A percentile compares a stretch with the other conserved stretches of the same genome.
phyloP scores from a whole-genome alignment of 2,113 vertebrate genomes.

The Protomyctophum bolini region DNA sequence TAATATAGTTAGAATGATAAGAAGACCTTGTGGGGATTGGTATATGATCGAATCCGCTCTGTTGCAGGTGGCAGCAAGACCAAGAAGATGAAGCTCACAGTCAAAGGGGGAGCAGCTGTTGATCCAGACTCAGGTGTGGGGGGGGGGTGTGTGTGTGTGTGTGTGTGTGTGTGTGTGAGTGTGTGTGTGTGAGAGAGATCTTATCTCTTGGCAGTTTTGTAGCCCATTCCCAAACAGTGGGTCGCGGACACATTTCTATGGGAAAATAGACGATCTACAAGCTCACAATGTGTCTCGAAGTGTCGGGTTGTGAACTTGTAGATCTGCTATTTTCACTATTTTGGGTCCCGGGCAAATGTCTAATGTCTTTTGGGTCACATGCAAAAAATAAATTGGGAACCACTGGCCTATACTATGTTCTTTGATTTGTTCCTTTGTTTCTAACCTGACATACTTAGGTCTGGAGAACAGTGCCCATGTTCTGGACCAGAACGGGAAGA shows the following conservation, averaged over 20 bases:
- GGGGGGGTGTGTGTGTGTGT: no score
- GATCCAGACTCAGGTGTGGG: constrained; percentile 95
- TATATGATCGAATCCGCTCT: not conserved
- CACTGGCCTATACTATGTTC: not conserved
- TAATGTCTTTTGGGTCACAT: not conserved
- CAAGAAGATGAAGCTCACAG: constrained; percentile 97
- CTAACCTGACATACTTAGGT: constrained; percentile 69
- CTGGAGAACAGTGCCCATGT: constrained; percentile 95
- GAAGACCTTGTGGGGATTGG: not conserved
- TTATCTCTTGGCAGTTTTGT: no score
- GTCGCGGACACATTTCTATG: no score
- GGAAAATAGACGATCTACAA: no score
- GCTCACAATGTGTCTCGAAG: no score
- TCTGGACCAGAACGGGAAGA: constrained; percentile 92
- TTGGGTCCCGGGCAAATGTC: no score
- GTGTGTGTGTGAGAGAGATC: not conserved
- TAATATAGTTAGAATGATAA: not conserved
- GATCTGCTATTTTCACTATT: no score
- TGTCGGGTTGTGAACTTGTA: no score
- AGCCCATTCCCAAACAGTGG: no score
- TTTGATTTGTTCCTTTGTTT: not conserved
- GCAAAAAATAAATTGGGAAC: not conserved
- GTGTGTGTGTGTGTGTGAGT: not conserved
- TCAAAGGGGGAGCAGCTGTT: constrained; percentile 97
- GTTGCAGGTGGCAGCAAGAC: constrained; percentile 86